phyloP scores from a whole-genome alignment of 2,888 invertebrate genomes.

The Drosophila basisetae region DNA sequence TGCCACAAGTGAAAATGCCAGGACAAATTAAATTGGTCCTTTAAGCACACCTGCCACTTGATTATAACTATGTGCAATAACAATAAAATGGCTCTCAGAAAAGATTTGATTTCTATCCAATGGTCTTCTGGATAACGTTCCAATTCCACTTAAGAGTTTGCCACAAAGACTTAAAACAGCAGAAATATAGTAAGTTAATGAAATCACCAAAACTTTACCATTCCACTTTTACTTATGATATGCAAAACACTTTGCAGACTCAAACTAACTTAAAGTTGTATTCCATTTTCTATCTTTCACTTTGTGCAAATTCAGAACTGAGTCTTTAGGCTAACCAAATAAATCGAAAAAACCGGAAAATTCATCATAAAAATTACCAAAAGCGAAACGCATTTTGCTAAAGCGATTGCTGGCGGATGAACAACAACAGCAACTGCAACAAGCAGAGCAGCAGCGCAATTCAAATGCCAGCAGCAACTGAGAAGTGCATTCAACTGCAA shows the following conservation, averaged over 20 bases:
- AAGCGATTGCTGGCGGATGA: slow-evolving; percentile 4
- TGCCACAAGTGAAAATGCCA: slow-evolving; percentile 25
- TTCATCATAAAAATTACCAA: slow-evolving; percentile 17
- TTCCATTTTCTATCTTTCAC: background rate
- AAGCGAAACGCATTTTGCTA: slow-evolving; percentile 28
- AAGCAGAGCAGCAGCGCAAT: slow-evolving; percentile 30
- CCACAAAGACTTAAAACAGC: background rate
- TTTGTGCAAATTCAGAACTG: background rate
- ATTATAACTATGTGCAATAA: background rate
- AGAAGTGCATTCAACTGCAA: slow-evolving; percentile 62
- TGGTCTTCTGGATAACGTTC: background rate
- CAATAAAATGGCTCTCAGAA: background rate
- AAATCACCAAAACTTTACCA: background rate
- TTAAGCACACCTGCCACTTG: background rate
- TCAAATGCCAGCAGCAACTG: slow-evolving; percentile 49
- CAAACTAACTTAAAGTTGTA: background rate
- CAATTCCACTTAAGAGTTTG: background rate
- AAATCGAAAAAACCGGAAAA: slow-evolving; percentile 10
- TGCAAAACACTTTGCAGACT: background rate
- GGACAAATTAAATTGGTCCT: slow-evolving; percentile 24
- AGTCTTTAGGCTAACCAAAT: background rate
- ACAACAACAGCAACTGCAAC: background rate
- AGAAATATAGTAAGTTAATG: background rate
- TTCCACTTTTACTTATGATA: background rate
- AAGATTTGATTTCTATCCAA: background rate